phyloP scores from a whole-genome alignment of 2,888 invertebrate species.

The Drosophila limbata region DNA sequence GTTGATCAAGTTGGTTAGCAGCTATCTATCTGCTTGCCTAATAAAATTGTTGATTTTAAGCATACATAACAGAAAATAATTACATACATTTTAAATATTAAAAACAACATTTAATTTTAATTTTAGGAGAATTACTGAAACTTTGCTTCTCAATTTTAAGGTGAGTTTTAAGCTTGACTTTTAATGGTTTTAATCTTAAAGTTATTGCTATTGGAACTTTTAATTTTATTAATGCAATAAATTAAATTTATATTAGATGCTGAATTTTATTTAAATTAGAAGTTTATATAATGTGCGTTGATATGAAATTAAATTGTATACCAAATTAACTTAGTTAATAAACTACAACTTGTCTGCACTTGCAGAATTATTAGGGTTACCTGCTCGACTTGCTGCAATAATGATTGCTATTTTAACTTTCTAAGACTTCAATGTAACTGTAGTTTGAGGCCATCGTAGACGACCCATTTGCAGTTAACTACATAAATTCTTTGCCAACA shows the following conservation, averaged over 20 bases:
- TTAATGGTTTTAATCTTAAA: no score
- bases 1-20: conserved; percentile 25
- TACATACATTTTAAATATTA: no score
- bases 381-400: conserved; percentile 1
- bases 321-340: neutral
- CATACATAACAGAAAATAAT: no score
- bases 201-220: no score
- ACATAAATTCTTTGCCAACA: conserved; percentile 45
- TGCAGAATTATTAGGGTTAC: neutral
- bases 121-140: neutral
- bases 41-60: neutral
- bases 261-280: no score
- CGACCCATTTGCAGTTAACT: conserved; percentile 50
- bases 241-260: no score
- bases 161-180: no score
- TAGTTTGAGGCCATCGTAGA: conserved; percentile 29
- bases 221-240: no score
- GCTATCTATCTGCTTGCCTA: conserved; percentile 21
- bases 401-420: conserved; percentile 11
- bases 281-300: no score
- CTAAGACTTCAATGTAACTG: conserved; percentile 26
- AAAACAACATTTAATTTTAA: neutral
- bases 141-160: no score
- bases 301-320: neutral
- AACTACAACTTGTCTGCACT: neutral